A percentile compares a stretch with the other conserved stretches of the same genome.
These are phyloP conservation scores for Ophion ellenae DNA, from an alignment of 2,888 invertebrate genomes.

Conservation along the genomic window DNA sequence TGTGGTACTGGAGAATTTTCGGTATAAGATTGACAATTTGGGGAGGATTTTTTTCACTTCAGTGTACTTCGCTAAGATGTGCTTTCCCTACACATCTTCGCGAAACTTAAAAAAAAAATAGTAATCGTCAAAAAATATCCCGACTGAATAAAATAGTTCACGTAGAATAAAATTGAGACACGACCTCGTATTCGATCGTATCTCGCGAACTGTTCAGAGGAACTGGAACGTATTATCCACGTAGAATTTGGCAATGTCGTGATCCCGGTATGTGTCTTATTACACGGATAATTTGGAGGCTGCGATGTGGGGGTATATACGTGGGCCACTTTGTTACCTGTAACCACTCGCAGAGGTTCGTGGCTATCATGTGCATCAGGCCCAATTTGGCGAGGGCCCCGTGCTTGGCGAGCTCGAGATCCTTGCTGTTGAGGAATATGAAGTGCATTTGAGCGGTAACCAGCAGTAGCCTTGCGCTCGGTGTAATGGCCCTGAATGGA, in stretches of 20 bases:
- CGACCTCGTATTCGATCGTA: no score
- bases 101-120: no score
- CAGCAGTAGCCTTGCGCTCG: constrained; percentile 92
- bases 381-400: constrained; percentile 93
- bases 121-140: no score
- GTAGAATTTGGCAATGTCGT: constrained; percentile 18
- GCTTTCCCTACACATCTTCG: no score
- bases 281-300: constrained; percentile 29
- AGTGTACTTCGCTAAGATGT: no score
- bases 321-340: constrained; percentile 86
- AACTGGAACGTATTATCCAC: no score
- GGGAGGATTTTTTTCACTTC: no score
- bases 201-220: no score
- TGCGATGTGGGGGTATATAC: neutral
- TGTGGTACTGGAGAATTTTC: no score
- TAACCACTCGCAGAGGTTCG: constrained; percentile 96
- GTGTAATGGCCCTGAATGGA: constrained; percentile 89
- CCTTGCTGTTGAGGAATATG: constrained; percentile 95
- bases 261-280: constrained; percentile 46
- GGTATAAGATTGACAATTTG: no score
- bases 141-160: no score
- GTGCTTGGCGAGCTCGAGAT: constrained; percentile 87
- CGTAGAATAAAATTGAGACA: no score
- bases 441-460: constrained; percentile 97
- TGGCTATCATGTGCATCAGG: constrained; percentile 97